Conservation (phyloP, 2,113 vertebrate genomes). For the Picathartes gymnocephalus region DNA sequence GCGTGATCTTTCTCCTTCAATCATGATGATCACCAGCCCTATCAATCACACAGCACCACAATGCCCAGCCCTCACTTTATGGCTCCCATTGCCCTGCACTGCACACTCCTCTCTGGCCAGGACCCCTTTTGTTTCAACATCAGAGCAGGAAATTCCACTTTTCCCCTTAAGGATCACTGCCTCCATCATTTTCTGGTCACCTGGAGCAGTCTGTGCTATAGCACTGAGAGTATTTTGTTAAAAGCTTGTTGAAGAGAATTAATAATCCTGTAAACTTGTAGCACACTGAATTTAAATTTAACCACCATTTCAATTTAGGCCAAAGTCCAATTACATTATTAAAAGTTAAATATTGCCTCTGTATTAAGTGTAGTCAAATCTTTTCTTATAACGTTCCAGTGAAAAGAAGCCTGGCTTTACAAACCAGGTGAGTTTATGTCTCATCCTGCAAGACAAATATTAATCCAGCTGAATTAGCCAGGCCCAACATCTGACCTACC, state of each 20-base stretch:
- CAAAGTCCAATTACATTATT: not conserved
- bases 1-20: constrained; percentile 83
- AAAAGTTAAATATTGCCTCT: not conserved
- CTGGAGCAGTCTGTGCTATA: constrained; percentile 64
- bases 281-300: not conserved
- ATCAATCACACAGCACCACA: constrained; percentile 86
- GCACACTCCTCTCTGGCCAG: constrained; percentile 71
- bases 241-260: not conserved
- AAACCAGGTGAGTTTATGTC: not conserved
- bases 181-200: constrained; percentile 82
- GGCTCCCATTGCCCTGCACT: constrained; percentile 75
- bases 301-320: not conserved
- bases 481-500: not conserved
- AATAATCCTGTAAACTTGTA: not conserved
- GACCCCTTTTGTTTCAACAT: constrained; percentile 75
- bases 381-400: not conserved
- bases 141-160: constrained; percentile 79
- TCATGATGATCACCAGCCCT: constrained; percentile 77
- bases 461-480: not conserved
- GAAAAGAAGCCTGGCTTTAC: not conserved
- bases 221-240: not conserved
- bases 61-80: constrained; percentile 84
- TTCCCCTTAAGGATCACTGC: constrained; percentile 71
- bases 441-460: not conserved
- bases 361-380: not conserved